Percentiles rank a stretch among this genome's conserved stretches.
phyloP scores from a whole-genome alignment of 2,113 vertebrate species.

The Brachyistius frenatus region DNA sequence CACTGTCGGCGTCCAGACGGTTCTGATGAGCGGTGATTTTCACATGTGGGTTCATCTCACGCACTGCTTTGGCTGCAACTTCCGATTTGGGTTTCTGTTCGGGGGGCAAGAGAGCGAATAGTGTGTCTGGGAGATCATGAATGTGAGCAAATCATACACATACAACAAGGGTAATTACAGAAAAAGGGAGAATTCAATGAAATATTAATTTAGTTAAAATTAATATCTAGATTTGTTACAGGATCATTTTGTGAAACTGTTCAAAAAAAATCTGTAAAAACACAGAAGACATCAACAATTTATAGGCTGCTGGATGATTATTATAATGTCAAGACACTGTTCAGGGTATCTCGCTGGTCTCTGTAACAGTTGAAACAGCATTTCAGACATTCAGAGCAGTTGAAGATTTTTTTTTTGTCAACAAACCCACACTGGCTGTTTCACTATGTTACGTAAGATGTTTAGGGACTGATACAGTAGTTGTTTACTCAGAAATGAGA shows the following conservation, averaged over 20 bases:
- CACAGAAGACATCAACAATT: neutral
- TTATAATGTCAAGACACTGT: neutral
- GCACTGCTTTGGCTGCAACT: conserved; percentile 83
- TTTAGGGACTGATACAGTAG: neutral
- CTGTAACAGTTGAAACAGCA: neutral
- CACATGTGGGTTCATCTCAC: conserved; percentile 85
- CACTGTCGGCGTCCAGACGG: conserved; percentile 84
- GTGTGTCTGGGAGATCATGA: neutral
- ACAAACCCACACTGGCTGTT: neutral
- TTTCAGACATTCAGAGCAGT: neutral
- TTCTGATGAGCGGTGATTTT: conserved; percentile 83
- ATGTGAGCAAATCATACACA: neutral
- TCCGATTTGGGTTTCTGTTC: conserved; percentile 87
- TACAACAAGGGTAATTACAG: neutral
- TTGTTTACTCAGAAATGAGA: conserved; percentile 19
- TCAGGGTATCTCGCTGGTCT: neutral
- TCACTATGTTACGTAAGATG: conserved; percentile 5
- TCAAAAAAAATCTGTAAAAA: neutral
- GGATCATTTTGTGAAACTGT: neutral
- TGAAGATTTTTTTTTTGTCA: neutral
- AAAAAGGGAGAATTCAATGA: neutral
- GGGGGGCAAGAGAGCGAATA: conserved; percentile 15
- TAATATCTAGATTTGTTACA: neutral
- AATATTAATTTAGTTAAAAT: neutral
- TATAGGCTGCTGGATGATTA: too few species aligned